Evolutionary conservation across 30 jellyfish, hydroid and myxozoan genomes (phyloP).

Genomic region (Turritopsis dohrnii): DNA sequence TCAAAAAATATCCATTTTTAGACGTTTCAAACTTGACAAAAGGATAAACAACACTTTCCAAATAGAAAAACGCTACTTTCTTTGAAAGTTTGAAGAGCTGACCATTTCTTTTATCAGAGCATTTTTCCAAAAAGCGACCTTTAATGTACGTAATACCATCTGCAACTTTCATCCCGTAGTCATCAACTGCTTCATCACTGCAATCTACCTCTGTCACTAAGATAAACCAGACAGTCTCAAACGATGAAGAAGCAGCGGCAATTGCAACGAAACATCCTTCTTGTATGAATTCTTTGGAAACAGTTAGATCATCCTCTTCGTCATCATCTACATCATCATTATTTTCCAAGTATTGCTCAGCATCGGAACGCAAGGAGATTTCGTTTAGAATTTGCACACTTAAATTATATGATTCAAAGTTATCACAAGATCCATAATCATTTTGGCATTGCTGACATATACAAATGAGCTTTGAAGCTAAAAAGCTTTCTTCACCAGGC

Average conservation of each 20-base stretch:
- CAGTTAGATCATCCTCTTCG: no score
- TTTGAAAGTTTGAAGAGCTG: neutral
- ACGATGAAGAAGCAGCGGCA: neutral
- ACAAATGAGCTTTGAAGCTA: conserved; percentile 26
- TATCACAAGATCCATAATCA: conserved; percentile 26
- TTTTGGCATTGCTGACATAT: conserved; percentile 25
- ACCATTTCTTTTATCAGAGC: neutral
- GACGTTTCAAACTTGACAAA: conserved; percentile 29
- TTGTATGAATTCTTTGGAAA: no score
- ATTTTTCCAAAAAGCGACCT: conserved; percentile 31
- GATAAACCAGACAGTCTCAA: neutral
- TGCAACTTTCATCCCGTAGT: conserved; percentile 37
- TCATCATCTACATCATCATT: no score
- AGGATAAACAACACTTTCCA: conserved; percentile 45
- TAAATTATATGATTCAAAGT: neutral
- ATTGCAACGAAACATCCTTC: no score
- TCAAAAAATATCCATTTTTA: conserved; percentile 27
- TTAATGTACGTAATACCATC: conserved; percentile 35
- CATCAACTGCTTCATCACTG: neutral
- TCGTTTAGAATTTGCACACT: no score
- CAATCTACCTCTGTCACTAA: neutral
- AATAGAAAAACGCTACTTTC: conserved; percentile 27
- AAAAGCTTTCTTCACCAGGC: conserved; percentile 5
- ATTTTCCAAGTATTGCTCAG: no score
- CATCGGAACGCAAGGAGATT: no score